Evolutionary conservation across 2,113 vertebrate genomes (phyloP), one percentile per base, ranked within the genome.

Genomic region (Arothron firmamentum): DNA sequence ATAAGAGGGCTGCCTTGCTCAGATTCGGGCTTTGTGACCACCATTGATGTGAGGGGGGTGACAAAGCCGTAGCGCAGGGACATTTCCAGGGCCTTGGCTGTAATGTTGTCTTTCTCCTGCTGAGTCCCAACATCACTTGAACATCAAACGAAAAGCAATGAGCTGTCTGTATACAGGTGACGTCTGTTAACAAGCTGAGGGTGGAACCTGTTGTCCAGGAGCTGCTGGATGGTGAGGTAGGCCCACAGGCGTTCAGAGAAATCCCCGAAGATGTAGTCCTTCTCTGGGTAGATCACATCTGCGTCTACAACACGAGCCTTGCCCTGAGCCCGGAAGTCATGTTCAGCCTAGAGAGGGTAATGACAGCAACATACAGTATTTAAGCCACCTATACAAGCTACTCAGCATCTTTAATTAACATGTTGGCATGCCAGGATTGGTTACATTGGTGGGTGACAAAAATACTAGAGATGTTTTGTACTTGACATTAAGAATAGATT

Each of bases 41-140:
- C 93, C 96, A 97, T 93, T 52, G 96, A 95, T 0, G 95, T 98
- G 76, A 97, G 87, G 0, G 95, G 93, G 0, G 96, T 97, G 45
- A 98, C 93, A 10, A 98, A 98, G 82, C 69, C 91, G 72, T 94
- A 96, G 19, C 1, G 84, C 72, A 98, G 79, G 0, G 94, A 95
- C 72, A 96, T 85, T 1, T 85, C 77, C 78, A 96, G 78, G 25
- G 92, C 92, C 68, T 72, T 84, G 0, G 62, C 78, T 45, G 91
- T 86, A 20, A 88, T 78, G 4, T 58, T 85, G 25, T 52, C 66
- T 77, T 80, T 88, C 8, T 93, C 77, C 18, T 87, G 68, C 1
- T 85, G 79, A 3, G 77, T 71, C 18, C 93, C 90, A 61, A 81
- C 82, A 53, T 87, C 79, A 59, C 93, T 95, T 43, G 1, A 14